Conservation (phyloP, 2,888 invertebrate species). For the Synanthedon andrenaeformis region DNA sequence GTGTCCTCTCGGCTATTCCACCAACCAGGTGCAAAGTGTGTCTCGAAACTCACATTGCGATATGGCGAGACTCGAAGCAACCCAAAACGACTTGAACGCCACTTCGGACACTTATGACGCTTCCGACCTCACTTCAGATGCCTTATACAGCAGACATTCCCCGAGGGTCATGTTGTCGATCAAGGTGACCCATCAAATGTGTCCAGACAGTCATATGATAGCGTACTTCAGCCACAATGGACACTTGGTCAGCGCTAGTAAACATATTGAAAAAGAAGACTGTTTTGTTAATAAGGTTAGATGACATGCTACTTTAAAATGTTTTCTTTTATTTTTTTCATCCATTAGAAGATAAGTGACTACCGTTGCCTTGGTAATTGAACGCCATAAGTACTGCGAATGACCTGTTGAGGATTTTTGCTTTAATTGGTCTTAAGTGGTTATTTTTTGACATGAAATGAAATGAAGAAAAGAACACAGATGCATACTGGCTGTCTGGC, state of each 20-base stretch:
- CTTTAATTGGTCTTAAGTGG: no score
- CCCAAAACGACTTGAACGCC: slow-evolving; percentile 5
- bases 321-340: slow-evolving; percentile 3
- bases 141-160: slow-evolving; percentile 35
- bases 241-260: slow-evolving; percentile 68
- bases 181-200: slow-evolving; percentile 60
- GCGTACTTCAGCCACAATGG: slow-evolving; percentile 69
- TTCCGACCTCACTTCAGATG: slow-evolving; percentile 21
- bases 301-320: background rate
- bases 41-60: slow-evolving; percentile 30
- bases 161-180: slow-evolving; percentile 50
- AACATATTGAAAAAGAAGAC: slow-evolving; percentile 63
- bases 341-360: no score
- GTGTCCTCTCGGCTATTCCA: slow-evolving; percentile 37
- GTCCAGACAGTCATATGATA: slow-evolving; percentile 61
- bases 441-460: background rate
- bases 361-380: no score
- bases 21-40: slow-evolving; percentile 29
- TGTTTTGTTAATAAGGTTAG: slow-evolving; percentile 71
- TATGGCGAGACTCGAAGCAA: slow-evolving; percentile 3
- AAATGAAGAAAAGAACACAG: no score
- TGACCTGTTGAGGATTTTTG: no score
- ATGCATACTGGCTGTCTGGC: no score
- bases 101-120: slow-evolving; percentile 4
- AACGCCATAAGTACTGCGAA: background rate